These are phyloP conservation scores for Allophyes oxyacanthae DNA, from an alignment of 2,888 invertebrate species.

Conservation along the genomic window DNA sequence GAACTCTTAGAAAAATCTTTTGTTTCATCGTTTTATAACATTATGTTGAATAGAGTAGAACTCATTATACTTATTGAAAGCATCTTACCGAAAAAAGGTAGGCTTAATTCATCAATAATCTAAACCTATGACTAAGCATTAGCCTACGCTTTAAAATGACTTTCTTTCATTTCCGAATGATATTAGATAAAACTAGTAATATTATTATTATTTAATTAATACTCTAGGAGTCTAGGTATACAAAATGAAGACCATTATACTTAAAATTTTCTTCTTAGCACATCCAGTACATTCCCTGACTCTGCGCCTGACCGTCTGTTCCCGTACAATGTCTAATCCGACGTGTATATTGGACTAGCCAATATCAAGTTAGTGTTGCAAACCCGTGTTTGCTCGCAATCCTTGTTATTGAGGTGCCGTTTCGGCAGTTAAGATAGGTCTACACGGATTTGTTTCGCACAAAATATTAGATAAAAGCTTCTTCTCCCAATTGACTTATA, in stretches of 20 bases:
- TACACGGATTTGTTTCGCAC: slow-evolving; percentile 30
- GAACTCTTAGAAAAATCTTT: slow-evolving; percentile 1
- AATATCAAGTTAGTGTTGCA: slow-evolving; percentile 79
- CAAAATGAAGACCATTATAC: too few species aligned
- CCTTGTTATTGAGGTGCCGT: slow-evolving; percentile 59
- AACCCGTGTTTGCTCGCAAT: slow-evolving; percentile 68
- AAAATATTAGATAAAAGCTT: slow-evolving; percentile 29
- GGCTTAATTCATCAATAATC: too few species aligned
- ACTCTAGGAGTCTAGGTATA: too few species aligned
- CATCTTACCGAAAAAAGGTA: too few species aligned
- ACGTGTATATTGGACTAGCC: slow-evolving; percentile 74
- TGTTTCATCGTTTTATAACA: neutral
- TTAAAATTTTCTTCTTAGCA: slow-evolving; percentile 6
- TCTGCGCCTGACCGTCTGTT: slow-evolving; percentile 61
- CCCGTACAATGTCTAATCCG: slow-evolving; percentile 74
- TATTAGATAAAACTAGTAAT: too few species aligned
- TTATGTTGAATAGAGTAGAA: too few species aligned
- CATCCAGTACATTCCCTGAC: slow-evolving; percentile 50
- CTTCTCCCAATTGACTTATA: slow-evolving; percentile 14
- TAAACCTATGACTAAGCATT: too few species aligned
- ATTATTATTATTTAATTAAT: too few species aligned
- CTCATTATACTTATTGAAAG: too few species aligned
- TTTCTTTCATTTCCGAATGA: too few species aligned
- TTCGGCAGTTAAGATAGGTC: slow-evolving; percentile 35
- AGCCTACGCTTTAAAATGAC: too few species aligned